phyloP scores from a whole-genome alignment of 2,888 invertebrate species.

The Nysson spinosus region DNA sequence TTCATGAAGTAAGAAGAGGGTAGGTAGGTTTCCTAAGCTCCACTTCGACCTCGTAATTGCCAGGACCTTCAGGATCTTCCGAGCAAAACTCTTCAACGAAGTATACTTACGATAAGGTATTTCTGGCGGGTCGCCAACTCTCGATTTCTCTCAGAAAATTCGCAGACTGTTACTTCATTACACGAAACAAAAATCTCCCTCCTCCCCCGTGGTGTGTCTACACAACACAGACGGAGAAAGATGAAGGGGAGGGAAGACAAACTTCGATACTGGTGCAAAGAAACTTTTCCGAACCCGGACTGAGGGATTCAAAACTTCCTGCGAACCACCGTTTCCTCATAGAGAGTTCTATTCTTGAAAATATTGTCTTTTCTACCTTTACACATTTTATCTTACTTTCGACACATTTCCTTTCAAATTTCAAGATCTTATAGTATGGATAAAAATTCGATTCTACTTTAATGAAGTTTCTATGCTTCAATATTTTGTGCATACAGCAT shows the following conservation, averaged over 20 bases:
- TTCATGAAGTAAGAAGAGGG: too few species aligned
- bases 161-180: constrained; percentile 10
- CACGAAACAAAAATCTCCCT: constrained; percentile 17
- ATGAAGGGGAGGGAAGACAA: not conserved
- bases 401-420: too few species aligned
- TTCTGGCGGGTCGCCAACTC: constrained; percentile 65
- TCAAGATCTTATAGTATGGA: too few species aligned
- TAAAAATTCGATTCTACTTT: too few species aligned
- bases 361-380: too few species aligned
- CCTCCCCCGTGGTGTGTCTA: not conserved
- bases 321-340: constrained; percentile 16
- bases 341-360: constrained; percentile 38
- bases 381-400: too few species aligned
- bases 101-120: constrained; percentile 54
- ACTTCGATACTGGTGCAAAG: not conserved
- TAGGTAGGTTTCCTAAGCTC: too few species aligned
- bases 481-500: too few species aligned
- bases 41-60: constrained; percentile 37
- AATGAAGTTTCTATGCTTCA: too few species aligned
- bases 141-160: constrained; percentile 57
- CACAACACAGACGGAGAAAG: not conserved
- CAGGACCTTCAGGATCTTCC: constrained; percentile 29
- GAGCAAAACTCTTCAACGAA: constrained; percentile 14
- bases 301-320: constrained; percentile 33
- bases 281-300: constrained; percentile 13